A percentile compares a stretch with the other conserved stretches of the same genome.
Conservation (phyloP, 2,888 invertebrate species). For the Tyria jacobaeae region DNA sequence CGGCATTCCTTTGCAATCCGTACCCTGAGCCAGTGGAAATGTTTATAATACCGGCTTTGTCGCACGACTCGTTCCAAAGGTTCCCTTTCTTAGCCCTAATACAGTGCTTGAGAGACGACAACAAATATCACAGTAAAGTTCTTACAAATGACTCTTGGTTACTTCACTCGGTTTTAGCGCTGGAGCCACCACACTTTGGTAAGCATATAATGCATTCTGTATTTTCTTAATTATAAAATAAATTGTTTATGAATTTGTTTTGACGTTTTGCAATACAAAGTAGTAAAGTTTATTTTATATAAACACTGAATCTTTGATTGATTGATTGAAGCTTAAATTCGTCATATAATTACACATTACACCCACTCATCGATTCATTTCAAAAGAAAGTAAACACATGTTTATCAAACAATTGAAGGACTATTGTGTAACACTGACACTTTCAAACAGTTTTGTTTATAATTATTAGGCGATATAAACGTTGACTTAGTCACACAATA, state of each 20-base stretch:
- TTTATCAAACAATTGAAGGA: too few species aligned
- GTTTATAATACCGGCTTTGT: conserved; percentile 90
- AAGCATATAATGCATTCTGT: conserved; percentile 59
- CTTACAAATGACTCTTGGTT: conserved; percentile 87
- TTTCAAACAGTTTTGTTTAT: too few species aligned
- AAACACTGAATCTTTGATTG: too few species aligned
- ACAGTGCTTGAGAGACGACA: conserved; percentile 71
- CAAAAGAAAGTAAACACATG: too few species aligned
- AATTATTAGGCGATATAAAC: too few species aligned
- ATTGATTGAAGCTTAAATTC: too few species aligned
- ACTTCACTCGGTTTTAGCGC: conserved; percentile 89
- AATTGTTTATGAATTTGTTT: not conserved
- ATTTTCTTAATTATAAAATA: not conserved
- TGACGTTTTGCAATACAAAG: not conserved
- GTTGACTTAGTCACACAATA: too few species aligned
- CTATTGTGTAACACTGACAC: too few species aligned
- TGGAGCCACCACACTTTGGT: conserved; percentile 90
- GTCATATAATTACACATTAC: too few species aligned
- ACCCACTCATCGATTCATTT: too few species aligned
- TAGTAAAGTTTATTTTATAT: too few species aligned
- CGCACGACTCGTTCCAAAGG: conserved; percentile 66
- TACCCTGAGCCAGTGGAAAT: conserved; percentile 90
- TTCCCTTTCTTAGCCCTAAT: conserved; percentile 86
- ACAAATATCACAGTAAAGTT: conserved; percentile 77
- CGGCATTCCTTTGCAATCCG: conserved; percentile 88